Evolutionary conservation across 2,888 invertebrate species (phyloP).

Genomic region (Dinocampus coccinellae): DNA sequence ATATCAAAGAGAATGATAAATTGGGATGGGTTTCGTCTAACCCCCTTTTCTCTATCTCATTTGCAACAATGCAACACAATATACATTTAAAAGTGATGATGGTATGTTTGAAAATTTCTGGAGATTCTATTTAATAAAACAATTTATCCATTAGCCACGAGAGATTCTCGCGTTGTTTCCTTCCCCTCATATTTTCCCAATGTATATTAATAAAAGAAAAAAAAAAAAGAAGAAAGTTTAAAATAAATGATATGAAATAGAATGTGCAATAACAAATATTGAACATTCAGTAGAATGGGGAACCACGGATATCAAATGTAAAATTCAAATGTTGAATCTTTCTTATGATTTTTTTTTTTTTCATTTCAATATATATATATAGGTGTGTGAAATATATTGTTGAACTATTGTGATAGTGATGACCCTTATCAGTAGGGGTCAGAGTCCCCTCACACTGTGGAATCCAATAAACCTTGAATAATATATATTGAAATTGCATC

Average conservation of each 20-base stretch:
- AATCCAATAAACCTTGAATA: constrained; percentile 58
- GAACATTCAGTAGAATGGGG: too few species aligned
- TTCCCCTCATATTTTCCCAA: neutral
- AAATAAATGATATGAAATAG: neutral
- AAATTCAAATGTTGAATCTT: too few species aligned
- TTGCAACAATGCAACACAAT: neutral
- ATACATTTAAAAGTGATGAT: too few species aligned
- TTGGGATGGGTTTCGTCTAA: neutral
- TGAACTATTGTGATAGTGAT: constrained; percentile 55
- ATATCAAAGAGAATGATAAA: constrained; percentile 50
- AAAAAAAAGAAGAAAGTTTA: neutral
- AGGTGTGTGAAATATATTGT: too few species aligned
- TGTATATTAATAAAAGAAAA: neutral
- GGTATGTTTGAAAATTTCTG: neutral
- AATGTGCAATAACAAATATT: neutral
- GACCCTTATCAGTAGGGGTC: constrained; percentile 63
- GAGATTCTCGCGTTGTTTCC: neutral
- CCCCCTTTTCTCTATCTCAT: neutral
- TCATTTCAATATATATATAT: constrained; percentile 5
- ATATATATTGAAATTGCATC: constrained; percentile 45
- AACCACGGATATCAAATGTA: too few species aligned
- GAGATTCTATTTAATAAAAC: neutral
- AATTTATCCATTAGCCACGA: neutral
- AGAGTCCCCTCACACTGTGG: constrained; percentile 54
- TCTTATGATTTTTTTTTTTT: neutral